These are phyloP conservation scores for Philhelius pedissequus DNA, from an alignment of 2,888 invertebrate species.

Conservation along the genomic window DNA sequence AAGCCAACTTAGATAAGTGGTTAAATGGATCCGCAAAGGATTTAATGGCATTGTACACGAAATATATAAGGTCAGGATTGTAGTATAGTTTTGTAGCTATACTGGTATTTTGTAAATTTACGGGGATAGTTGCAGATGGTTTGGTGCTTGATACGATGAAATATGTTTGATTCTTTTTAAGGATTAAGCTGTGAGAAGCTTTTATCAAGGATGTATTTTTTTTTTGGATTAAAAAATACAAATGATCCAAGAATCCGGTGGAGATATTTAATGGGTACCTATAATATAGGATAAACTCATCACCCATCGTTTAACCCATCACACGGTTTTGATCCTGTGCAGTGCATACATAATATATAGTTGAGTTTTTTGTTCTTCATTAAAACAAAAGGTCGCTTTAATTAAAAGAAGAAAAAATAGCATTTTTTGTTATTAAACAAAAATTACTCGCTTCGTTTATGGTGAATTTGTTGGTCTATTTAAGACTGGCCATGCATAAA, in stretches of 20 bases:
- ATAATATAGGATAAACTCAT: not conserved
- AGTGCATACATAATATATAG: not conserved
- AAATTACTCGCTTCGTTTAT: constrained; percentile 58
- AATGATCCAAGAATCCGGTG: constrained; percentile 5
- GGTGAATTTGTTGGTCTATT: constrained; percentile 56
- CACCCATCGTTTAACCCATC: not conserved
- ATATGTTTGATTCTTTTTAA: constrained; percentile 30
- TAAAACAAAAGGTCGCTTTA: constrained; percentile 37
- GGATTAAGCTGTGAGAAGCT: constrained; percentile 57
- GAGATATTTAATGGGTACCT: not conserved
- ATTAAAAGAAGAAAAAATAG: constrained; percentile 30
- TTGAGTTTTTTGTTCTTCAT: not conserved
- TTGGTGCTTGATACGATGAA: constrained; percentile 46
- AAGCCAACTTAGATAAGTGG: constrained; percentile 68
- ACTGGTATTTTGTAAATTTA: no score
- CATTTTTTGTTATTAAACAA: constrained; percentile 28
- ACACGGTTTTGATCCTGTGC: not conserved
- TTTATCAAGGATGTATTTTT: constrained; percentile 45
- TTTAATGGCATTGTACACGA: constrained; percentile 67
- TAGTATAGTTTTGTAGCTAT: not conserved
- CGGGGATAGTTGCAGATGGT: constrained; percentile 14
- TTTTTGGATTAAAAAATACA: not conserved
- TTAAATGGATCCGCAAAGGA: constrained; percentile 68
- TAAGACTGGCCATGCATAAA: constrained; percentile 52
- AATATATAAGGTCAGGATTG: constrained; percentile 49